Evolutionary conservation across 1,140 invertebrate species (phyloP).

Genomic region (Pomacea maculata): DNA sequence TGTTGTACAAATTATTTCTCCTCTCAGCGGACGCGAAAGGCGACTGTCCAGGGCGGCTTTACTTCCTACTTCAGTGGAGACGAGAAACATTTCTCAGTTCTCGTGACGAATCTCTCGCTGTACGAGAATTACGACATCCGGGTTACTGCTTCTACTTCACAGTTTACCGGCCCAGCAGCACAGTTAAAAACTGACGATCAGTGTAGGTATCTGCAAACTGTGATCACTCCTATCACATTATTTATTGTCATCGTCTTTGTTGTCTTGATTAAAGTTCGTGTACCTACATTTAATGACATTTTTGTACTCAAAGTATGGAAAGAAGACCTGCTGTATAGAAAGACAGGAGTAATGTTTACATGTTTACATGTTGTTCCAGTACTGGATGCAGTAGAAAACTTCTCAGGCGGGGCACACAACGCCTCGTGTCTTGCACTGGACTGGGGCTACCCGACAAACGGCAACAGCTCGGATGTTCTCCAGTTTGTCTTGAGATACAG

Average conservation of each 20-base stretch:
- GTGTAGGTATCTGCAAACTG: background rate
- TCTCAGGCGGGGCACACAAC: background rate
- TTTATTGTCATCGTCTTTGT: no score
- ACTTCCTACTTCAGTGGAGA: background rate
- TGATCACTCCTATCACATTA: no score
- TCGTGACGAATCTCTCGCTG: background rate
- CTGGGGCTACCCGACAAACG: background rate
- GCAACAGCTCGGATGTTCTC: background rate
- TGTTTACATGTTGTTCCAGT: background rate
- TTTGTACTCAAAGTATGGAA: background rate
- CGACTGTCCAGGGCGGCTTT: no score
- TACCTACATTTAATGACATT: no score
- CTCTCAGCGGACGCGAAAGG: background rate
- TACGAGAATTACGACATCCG: slow-evolving; percentile 24
- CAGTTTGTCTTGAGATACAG: background rate
- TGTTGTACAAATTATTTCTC: no score
- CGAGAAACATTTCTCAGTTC: slow-evolving; percentile 1
- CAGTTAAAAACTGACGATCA: background rate
- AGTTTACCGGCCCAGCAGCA: background rate
- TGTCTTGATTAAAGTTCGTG: no score
- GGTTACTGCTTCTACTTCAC: slow-evolving; percentile 3
- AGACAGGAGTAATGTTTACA: background rate
- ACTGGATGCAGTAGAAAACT: background rate
- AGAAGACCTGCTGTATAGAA: background rate
- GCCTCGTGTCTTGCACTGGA: background rate